Evolutionary conservation across 2,797 vertebrate genomes (phyloP).

Genomic region (Gambelia wislizenii): DNA sequence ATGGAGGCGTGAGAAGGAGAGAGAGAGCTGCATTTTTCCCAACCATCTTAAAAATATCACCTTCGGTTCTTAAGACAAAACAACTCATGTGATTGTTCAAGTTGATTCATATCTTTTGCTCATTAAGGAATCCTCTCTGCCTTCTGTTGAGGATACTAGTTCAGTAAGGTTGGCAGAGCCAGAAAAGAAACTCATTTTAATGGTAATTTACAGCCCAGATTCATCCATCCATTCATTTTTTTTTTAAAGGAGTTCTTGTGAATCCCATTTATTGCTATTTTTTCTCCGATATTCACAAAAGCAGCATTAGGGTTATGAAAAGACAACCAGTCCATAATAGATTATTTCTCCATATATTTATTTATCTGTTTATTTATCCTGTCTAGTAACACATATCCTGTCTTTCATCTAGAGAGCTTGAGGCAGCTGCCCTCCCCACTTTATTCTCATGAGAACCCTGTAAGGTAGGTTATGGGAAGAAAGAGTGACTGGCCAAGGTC

Average conservation of each 20-base stretch:
- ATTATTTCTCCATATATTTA: background rate
- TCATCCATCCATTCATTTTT: conserved; percentile 34
- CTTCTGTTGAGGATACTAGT: conserved; percentile 61
- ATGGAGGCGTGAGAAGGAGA: background rate
- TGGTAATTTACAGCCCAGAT: conserved; percentile 50
- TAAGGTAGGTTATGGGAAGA: background rate
- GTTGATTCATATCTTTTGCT: conserved; percentile 60
- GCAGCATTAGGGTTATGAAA: conserved; percentile 43
- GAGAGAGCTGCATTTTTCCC: background rate
- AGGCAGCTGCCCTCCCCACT: background rate
- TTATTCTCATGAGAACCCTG: background rate
- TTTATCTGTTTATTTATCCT: background rate
- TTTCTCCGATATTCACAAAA: conserved; percentile 45
- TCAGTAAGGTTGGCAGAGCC: conserved; percentile 51
- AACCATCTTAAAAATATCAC: conserved; percentile 27
- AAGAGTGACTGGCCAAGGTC: background rate
- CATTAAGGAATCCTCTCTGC: conserved; percentile 6
- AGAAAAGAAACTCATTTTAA: conserved; percentile 60
- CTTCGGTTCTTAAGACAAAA: conserved; percentile 56
- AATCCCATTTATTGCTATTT: conserved; percentile 57
- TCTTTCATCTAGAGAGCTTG: background rate
- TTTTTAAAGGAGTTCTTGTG: conserved; percentile 46
- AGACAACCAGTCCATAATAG: background rate
- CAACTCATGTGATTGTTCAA: conserved; percentile 28
- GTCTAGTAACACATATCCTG: background rate